Evolutionary conservation across 2,113 vertebrate species (phyloP).

Genomic region (Mus pahari): DNA sequence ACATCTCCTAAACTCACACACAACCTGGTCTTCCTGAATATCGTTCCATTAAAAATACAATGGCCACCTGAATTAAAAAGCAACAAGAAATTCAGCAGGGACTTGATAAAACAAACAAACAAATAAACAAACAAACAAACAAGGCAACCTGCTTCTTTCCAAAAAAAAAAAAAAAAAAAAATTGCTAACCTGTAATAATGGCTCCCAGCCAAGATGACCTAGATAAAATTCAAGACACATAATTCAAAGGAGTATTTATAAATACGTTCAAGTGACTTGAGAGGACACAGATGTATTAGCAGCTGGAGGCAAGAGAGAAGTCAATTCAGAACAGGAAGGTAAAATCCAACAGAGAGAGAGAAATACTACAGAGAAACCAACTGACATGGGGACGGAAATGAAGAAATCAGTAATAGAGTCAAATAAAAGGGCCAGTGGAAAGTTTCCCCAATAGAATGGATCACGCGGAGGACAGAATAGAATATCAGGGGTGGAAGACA

Average conservation of each 20-base stretch:
- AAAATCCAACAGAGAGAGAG: not conserved
- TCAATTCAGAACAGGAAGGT: not conserved
- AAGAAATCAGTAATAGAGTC: not conserved
- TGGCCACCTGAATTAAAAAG: not conserved
- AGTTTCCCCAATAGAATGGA: not conserved
- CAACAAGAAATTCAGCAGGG: not conserved
- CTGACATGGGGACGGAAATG: not conserved
- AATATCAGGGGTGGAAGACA: not conserved
- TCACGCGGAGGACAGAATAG: not conserved
- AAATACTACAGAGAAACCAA: not conserved
- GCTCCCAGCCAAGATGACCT: not conserved
- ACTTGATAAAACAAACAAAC: not conserved
- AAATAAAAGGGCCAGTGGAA: not conserved
- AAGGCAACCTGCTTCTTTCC: not conserved
- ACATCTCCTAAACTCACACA: not conserved
- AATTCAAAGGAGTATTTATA: not conserved
- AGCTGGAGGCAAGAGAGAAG: not conserved
- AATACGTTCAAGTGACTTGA: not conserved
- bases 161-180: no score
- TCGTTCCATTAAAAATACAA: not conserved
- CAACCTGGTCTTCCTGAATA: not conserved
- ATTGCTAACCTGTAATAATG: not conserved
- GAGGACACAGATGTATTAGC: not conserved
- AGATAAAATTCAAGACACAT: not conserved
- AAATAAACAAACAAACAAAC: not conserved